Percentiles rank a stretch among this genome's conserved stretches.
Evolutionary conservation across 2,113 vertebrate genomes (phyloP).

Genomic region (Carettochelys insculpta): DNA sequence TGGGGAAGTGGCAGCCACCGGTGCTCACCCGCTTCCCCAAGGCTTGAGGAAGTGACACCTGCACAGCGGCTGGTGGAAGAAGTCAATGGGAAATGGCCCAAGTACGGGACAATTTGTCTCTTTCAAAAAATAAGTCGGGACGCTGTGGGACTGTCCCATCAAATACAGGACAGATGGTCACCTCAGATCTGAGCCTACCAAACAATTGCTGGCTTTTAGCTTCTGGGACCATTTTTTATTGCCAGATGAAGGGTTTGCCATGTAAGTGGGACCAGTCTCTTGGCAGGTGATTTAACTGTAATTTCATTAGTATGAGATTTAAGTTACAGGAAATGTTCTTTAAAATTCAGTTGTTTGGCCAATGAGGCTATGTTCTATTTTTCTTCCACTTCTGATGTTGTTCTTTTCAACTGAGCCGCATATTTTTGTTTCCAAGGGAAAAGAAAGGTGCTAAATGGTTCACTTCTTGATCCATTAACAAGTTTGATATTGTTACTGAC

Average conservation of each 20-base stretch:
- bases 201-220: background rate
- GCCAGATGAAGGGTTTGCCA: slow-evolving; percentile 1
- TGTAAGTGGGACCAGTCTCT: background rate
- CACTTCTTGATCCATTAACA: background rate
- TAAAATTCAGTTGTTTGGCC: slow-evolving; percentile 43
- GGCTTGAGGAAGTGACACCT: too few relatives aligned
- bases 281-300: slow-evolving; percentile 4
- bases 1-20: too few relatives aligned
- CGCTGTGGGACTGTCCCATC: too few relatives aligned
- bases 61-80: too few relatives aligned
- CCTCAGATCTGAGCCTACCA: background rate
- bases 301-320: background rate
- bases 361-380: background rate
- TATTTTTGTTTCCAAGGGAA: background rate
- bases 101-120: too few relatives aligned
- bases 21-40: too few relatives aligned
- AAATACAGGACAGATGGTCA: too few relatives aligned
- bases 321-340: slow-evolving; percentile 11
- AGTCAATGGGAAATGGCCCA: too few relatives aligned
- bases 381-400: slow-evolving; percentile 16
- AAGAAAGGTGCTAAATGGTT: background rate
- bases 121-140: too few relatives aligned
- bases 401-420: background rate
- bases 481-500: slow-evolving; percentile 3
- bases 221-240: accelerated